Percentiles rank a stretch among this genome's conserved stretches.
phyloP scores from a whole-genome alignment of 2,888 invertebrate species.

The Thecocarcelia acutangulata region DNA sequence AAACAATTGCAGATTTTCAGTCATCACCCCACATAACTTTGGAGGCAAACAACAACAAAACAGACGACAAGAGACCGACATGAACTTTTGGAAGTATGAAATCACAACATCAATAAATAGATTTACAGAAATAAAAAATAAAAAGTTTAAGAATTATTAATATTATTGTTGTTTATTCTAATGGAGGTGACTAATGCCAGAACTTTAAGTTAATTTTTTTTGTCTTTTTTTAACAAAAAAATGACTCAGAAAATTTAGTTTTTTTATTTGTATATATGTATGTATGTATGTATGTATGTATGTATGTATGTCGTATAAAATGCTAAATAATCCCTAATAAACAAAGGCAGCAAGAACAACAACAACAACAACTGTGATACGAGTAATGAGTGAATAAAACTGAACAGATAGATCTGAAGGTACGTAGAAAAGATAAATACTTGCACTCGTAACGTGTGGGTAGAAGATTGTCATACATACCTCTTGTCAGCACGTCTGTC shows the following conservation, averaged over 20 bases:
- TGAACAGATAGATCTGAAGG: slow-evolving; percentile 37
- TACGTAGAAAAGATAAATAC: slow-evolving; percentile 20
- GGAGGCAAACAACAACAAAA: no score
- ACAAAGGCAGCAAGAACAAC: slow-evolving; percentile 40
- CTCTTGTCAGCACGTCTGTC: slow-evolving; percentile 37
- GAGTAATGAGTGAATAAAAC: slow-evolving; percentile 37
- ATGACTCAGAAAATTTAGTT: slow-evolving; percentile 55
- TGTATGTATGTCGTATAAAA: slow-evolving; percentile 42
- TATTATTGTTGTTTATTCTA: slow-evolving; percentile 45
- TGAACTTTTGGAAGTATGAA: no score
- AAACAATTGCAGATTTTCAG: no score
- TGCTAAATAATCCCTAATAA: slow-evolving; percentile 65
- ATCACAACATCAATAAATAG: not conserved
- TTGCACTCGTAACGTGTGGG: slow-evolving; percentile 38
- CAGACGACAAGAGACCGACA: no score
- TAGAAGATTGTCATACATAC: slow-evolving; percentile 50
- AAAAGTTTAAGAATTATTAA: slow-evolving; percentile 7
- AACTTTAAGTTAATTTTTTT: slow-evolving; percentile 28
- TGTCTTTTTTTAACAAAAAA: slow-evolving; percentile 12
- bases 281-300: no score
- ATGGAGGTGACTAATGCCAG: slow-evolving; percentile 60
- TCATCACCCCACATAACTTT: no score
- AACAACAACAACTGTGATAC: slow-evolving; percentile 26
- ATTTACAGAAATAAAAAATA: no score
- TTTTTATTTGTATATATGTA: slow-evolving; percentile 30